Conservation (phyloP, 2,888 invertebrate species). For the Cylloceria caligata region DNA sequence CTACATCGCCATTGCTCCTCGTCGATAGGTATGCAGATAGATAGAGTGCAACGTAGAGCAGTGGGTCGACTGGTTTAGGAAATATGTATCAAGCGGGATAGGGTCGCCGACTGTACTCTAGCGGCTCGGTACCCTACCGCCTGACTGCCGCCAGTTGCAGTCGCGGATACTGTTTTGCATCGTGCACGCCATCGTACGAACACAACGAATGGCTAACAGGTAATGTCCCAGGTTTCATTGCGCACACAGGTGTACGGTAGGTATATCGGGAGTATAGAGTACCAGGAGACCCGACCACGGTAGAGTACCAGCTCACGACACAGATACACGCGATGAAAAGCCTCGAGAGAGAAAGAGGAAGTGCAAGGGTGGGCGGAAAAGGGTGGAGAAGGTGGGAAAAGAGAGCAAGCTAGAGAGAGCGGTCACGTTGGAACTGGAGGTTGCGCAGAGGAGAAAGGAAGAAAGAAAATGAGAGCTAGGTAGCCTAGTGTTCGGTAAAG, state of each 20-base stretch:
- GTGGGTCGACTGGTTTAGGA: constrained; percentile 42
- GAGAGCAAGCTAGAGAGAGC: constrained; percentile 69
- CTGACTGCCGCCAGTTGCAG: constrained; percentile 31
- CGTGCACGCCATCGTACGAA: constrained; percentile 49
- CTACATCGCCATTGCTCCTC: constrained; percentile 3
- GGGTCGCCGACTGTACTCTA: constrained; percentile 53
- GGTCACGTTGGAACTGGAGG: constrained; percentile 52
- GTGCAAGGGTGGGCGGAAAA: constrained; percentile 18
- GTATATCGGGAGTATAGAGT: constrained; percentile 43
- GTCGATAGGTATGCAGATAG: constrained; percentile 35
- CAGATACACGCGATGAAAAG: constrained; percentile 70
- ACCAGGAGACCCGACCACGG: constrained; percentile 52
- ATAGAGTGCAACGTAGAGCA: constrained; percentile 27
- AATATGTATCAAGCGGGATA: constrained; percentile 33
- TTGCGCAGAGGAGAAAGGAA: constrained; percentile 59
- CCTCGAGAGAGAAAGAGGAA: constrained; percentile 50
- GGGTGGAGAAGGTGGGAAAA: constrained; percentile 58
- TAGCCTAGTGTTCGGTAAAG: constrained; percentile 45
- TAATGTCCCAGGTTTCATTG: constrained; percentile 41
- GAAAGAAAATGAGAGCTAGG: constrained; percentile 67
- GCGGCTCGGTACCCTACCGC: constrained; percentile 17
- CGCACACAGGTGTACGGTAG: constrained; percentile 29
- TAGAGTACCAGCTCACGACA: constrained; percentile 68
- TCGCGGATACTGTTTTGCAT: constrained; percentile 37
- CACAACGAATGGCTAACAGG: constrained; percentile 48